Conservation (phyloP, 2,888 invertebrate species). For the Muscina levida region DNA sequence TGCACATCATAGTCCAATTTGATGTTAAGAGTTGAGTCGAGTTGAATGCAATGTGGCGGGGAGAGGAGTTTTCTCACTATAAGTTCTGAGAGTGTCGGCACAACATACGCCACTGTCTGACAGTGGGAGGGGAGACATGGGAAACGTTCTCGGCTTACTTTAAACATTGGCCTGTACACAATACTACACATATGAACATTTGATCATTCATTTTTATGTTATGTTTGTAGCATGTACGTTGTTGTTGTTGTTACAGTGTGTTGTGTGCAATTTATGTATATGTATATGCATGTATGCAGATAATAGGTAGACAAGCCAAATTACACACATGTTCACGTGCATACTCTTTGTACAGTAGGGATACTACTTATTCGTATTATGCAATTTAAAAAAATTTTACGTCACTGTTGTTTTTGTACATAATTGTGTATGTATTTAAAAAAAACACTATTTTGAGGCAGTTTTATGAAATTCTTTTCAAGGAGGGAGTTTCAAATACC, state of each 20-base stretch:
- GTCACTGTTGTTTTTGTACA: too few species aligned
- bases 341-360: not conserved
- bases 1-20: too few species aligned
- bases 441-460: too few species aligned
- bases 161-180: not conserved
- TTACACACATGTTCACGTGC: conserved; percentile 39
- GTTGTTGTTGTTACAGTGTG: conserved; percentile 29
- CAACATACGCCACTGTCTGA: not conserved
- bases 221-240: conserved; percentile 6
- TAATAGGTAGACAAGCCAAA: conserved; percentile 60
- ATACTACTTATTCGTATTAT: too few species aligned
- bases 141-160: conserved; percentile 61
- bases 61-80: not conserved
- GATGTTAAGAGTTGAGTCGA: too few species aligned
- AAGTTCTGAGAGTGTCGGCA: not conserved
- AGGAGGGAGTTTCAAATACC: too few species aligned
- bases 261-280: conserved; percentile 52
- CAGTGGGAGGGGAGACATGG: conserved; percentile 37
- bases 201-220: conserved; percentile 54
- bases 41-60: not conserved
- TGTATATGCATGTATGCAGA: conserved; percentile 41
- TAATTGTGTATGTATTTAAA: conserved; percentile 3
- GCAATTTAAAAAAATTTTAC: too few species aligned
- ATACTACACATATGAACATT: conserved; percentile 18
- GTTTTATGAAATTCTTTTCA: too few species aligned